Evolutionary conservation across 2,113 vertebrate species (phyloP), one percentile per base, ranked within the genome.

Genomic region (Aegypius monachus): DNA sequence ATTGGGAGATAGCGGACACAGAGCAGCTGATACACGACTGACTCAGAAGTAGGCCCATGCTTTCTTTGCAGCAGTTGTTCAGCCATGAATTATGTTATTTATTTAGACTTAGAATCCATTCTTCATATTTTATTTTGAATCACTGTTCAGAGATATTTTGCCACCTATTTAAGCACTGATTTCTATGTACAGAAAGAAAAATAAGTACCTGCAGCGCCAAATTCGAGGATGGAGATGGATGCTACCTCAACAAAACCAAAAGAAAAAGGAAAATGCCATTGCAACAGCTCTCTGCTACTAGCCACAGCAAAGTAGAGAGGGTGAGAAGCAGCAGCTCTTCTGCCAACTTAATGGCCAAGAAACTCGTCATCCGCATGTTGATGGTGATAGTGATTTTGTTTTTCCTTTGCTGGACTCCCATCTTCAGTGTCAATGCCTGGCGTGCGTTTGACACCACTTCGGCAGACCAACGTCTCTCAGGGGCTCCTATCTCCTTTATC

Each of bases 401-500:
- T 67, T 99, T 99, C 97, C 92, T 99, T 13, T 99, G 99, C 97
- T 99, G 99, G 99, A 99, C 99, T 38, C 99, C 99, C 29, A 93
- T 99, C 86, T 99, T 99, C 93, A 99, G 98, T 1, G 99, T 98
- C 85, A 99, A 99, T 0, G 99, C 99, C 45, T 99, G 99, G 99
- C 98, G 99, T 21, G 99, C 99, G 0, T 99, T 99, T 1, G 99
- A 99, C 98, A 97, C 95, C 1, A 67, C 73, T 3, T 99, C 99
- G 0, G 99, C 99, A 3, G 97, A 99, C 96, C 98, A 96, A n/a
- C 98, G 91, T 3, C 98, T 99, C 55, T 99, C 99, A 0, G 99
- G 99, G 14, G 98, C 99, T 1, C 99, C 99, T 11, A 99, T 99
- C 92, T 99, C 99, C 87, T 99, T 99, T 93, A 99, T 99, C 95